Conservation (phyloP, 2,113 vertebrate genomes). For the Euleptes europaea region DNA sequence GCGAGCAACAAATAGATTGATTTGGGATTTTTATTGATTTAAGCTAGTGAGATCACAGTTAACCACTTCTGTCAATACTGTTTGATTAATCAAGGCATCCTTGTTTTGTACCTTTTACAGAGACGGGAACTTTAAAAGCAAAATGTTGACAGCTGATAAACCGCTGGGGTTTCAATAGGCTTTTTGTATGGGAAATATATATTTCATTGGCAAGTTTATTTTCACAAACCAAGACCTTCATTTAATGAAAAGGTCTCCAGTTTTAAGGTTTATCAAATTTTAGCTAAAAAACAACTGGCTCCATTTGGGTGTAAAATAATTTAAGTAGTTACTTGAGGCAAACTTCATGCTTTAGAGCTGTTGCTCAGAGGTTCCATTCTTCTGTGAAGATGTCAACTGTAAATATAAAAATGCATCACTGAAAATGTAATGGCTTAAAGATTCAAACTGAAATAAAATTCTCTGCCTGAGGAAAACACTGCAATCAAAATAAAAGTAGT, state of each 20-base stretch:
- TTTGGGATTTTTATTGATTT: conserved; percentile 84
- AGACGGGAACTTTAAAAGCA: conserved; percentile 62
- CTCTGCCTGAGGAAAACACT: conserved; percentile 75
- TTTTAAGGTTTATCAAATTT: conserved; percentile 82
- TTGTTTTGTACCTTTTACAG: conserved; percentile 57
- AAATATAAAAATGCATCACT: conserved; percentile 83
- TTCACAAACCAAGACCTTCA: conserved; percentile 68
- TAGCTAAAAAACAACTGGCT: conserved; percentile 77
- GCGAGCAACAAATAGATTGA: conserved; percentile 75
- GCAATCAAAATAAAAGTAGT: conserved; percentile 71
- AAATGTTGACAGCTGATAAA: conserved; percentile 73
- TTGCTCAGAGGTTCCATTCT: conserved; percentile 74
- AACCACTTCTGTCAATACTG: conserved; percentile 75
- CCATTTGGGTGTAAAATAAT: conserved; percentile 80
- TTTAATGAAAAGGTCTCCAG: conserved; percentile 75
- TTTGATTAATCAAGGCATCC: conserved; percentile 73
- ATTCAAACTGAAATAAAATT: conserved; percentile 80
- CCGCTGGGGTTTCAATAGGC: conserved; percentile 71
- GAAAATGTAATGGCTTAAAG: conserved; percentile 76
- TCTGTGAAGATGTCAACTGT: conserved; percentile 80
- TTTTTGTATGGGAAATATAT: conserved; percentile 74
- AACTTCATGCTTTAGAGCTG: conserved; percentile 74
- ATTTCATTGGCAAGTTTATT: conserved; percentile 74
- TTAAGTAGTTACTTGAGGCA: conserved; percentile 74
- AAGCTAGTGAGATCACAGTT: conserved; percentile 78